Percentiles rank a stretch among this genome's conserved stretches.
Conservation (phyloP, 1,140 invertebrate species). For the Heliconius hewitsoni region DNA sequence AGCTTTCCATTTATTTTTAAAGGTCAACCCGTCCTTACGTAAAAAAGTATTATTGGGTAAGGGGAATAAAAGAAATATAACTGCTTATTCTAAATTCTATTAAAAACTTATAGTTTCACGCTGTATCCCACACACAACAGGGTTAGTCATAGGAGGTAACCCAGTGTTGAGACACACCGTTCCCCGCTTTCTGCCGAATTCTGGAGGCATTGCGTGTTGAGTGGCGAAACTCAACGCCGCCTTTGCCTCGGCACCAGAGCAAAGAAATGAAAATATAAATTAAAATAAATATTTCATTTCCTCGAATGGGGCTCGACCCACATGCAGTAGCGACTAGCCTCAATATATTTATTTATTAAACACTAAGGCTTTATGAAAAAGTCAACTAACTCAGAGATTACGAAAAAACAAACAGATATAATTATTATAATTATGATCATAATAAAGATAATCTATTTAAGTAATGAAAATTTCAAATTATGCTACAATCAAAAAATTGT, state of each 20-base stretch:
- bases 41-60: constrained; percentile 28
- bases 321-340: too few relatives aligned
- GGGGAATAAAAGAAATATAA: constrained; percentile 30
- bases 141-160: too few relatives aligned
- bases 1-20: constrained; percentile 27
- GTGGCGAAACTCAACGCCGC: too few relatives aligned
- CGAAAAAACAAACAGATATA: not conserved
- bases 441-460: not conserved
- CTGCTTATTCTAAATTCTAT: not conserved
- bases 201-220: too few relatives aligned
- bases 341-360: not conserved
- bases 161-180: too few relatives aligned
- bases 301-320: too few relatives aligned
- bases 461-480: not conserved
- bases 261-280: too few relatives aligned
- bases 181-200: too few relatives aligned
- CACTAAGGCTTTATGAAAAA: not conserved
- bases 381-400: not conserved
- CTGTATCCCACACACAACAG: too few relatives aligned
- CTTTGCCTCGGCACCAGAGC: too few relatives aligned
- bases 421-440: not conserved
- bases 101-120: not conserved
- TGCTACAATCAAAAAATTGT: not conserved
- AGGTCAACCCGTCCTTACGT: constrained; percentile 28
- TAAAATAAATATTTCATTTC: too few relatives aligned